A percentile compares a stretch with the other conserved stretches of the same genome.
Evolutionary conservation across 2,888 invertebrate species (phyloP).

Genomic region (Nowickia ferox): DNA sequence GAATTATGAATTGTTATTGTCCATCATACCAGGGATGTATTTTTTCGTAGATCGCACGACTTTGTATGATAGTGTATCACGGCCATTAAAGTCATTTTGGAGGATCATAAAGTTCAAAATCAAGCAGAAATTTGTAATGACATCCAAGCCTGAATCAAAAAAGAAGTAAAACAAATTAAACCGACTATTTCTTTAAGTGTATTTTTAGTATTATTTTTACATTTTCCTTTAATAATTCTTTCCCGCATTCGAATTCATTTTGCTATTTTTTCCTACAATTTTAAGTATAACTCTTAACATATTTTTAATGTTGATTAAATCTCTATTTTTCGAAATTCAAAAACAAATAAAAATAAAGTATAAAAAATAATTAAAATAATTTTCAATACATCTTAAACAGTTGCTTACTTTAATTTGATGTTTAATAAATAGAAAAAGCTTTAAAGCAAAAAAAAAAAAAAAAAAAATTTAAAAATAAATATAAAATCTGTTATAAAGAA

Average conservation of each 20-base stretch:
- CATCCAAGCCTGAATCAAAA: slow-evolving; percentile 4
- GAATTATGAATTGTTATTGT: no score
- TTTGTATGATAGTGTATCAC: no score
- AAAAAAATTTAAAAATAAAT: not conserved
- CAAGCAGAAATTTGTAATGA: slow-evolving; percentile 1
- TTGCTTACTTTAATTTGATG: slow-evolving; percentile 49
- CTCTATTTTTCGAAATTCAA: not conserved
- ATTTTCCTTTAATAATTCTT: slow-evolving; percentile 28
- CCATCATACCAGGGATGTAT: no score
- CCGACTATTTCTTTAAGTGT: slow-evolving; percentile 66
- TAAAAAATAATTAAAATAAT: not conserved
- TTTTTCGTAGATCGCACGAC: no score
- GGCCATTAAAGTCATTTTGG: slow-evolving; percentile 60
- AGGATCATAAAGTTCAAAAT: slow-evolving; percentile 6
- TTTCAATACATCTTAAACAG: slow-evolving; percentile 16
- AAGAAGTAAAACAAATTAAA: slow-evolving; percentile 27
- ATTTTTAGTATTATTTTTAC: slow-evolving; percentile 66
- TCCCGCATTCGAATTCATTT: slow-evolving; percentile 33
- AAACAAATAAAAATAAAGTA: not conserved
- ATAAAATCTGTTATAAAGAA: slow-evolving; percentile 45
- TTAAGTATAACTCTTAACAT: slow-evolving; percentile 16
- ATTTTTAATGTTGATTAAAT: not conserved
- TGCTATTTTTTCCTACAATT: slow-evolving; percentile 30
- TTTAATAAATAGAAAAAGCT: slow-evolving; percentile 42
- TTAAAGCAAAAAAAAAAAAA: slow-evolving; percentile 9